These are phyloP conservation scores for Alloscopus bannaensis DNA, from an alignment of 2,888 invertebrate species.

Conservation along the genomic window DNA sequence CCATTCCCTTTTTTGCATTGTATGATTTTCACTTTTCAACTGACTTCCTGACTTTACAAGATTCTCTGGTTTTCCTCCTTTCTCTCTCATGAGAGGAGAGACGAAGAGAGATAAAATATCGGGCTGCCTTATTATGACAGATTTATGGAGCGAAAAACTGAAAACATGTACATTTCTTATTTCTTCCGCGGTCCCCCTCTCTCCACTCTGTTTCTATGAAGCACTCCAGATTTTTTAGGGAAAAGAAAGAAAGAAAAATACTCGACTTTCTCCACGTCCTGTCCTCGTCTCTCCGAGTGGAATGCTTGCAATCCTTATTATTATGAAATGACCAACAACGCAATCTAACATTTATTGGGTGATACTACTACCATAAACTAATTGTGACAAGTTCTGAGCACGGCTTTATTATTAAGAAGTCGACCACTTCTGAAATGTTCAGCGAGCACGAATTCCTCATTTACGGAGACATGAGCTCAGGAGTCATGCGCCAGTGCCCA, in stretches of 20 bases:
- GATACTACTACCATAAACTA: slow-evolving; percentile 10
- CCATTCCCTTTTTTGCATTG: slow-evolving; percentile 12
- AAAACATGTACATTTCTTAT: slow-evolving; percentile 32
- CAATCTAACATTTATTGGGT: slow-evolving; percentile 16
- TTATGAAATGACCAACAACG: background rate
- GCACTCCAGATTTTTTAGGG: too few species aligned
- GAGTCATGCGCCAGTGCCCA: too few species aligned
- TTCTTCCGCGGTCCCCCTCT: background rate
- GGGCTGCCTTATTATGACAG: slow-evolving; percentile 48
- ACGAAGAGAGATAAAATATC: too few species aligned
- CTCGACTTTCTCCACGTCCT: too few species aligned
- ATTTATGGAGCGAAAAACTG: slow-evolving; percentile 51
- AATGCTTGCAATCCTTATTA: background rate
- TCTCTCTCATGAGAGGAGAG: slow-evolving; percentile 30
- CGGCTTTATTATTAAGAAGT: too few species aligned
- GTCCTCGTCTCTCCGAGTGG: too few species aligned
- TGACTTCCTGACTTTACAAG: background rate
- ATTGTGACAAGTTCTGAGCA: background rate
- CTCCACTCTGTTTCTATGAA: too few species aligned
- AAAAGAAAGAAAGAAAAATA: too few species aligned
- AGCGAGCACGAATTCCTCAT: too few species aligned
- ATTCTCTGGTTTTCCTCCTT: slow-evolving; percentile 11
- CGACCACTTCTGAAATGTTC: too few species aligned
- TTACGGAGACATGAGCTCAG: too few species aligned
- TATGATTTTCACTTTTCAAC: slow-evolving; percentile 31